Base-by-base conservation (phyloP, 35 echinoderm and acorn worm species). In the Antedon bifida region DNA sequence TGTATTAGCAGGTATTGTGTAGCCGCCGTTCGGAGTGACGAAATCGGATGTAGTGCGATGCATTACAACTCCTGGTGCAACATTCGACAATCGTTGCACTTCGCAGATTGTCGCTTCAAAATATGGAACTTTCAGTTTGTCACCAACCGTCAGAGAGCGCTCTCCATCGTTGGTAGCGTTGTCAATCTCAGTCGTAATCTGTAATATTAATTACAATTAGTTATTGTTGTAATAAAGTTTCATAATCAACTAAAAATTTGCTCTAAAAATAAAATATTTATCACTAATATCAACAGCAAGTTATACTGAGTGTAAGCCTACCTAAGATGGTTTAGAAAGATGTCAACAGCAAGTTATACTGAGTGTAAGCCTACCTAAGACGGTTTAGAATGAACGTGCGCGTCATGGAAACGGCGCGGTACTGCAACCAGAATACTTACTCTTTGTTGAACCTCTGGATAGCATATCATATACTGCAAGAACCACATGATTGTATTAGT, bases 401-500 rank as follows among this genome's bases (percentile, higher is more conserved):
- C n/a, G n/a, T n/a, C n/a, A n/a, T n/a, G n/a, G n/a, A 42, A 7
- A 42, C 38, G 38, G 38, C 4, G 38, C 14, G 4, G 38, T 42
- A 42, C 38, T 16, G 5, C 26, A 26, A 64, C 26, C 23, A 64
- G 9, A 12, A 16, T 64, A 23, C 79, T 74, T 88, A 91, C 89
- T 81, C 79, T 83, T 46, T 84, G 30, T 77, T 87, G 89, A 11
- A 91, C 38, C 83, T 83, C 85, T 11, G 79, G 89, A 75, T 91
- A 80, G 29, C 78, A 36, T 0, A 81, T 74, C 5, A 82, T 30
- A 29, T 78, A 77, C 39, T 83, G 29, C 28, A 91, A 32, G 14
- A 36, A 46, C 74, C 86, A 91, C 45, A 91, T 38, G 13, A 91
- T 35, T 16, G 89, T 87, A 34, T 91, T 87, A 0, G 89, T 83